Evolutionary conservation across 2,797 vertebrate genomes (phyloP), one percentile per base, ranked within the genome.

Genomic region (Columba guinea): DNA sequence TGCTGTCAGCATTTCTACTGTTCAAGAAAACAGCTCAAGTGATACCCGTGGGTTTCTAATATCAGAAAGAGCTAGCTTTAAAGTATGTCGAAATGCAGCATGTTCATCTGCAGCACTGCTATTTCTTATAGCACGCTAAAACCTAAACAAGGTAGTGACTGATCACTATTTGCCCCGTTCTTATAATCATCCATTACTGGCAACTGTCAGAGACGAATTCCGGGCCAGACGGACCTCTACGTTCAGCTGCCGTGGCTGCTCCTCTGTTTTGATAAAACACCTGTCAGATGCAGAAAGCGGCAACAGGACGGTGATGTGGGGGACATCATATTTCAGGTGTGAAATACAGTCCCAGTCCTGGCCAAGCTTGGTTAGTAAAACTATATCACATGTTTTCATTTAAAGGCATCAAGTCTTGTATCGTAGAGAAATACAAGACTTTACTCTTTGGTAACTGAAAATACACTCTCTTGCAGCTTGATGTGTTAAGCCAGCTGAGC

Each of bases 161-260:
- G 89, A 92, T 91, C 83, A 73, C 23, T 73, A 44, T 83, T 77
- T 71, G 73, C 52, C 73, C 73, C 4, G 3, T 34, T 86, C 39
- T 69, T 88, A 62, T 76, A 93, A 90, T 88, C 90, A 86, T 90
- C 77, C 80, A 79, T 94, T 92, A 76, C 48, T 65, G 69, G 69
- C 79, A 92, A 87, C 53, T 82, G 82, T 83, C 84, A 96, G 79
- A 87, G 75, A 90, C 52, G 69, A 91, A 88, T 84, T 84, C 67
- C 34, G 73, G 48, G 62, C 64, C 74, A 90, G 76, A 51, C 0
- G 23, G 79, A 86, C 83, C 41, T 83, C 82, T n/a, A 8, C 0
- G 8, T 41, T 69, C 59, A 89, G 74, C 32, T 0, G 4, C 3
- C 70, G 44, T 2, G 46, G 63, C 39, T 82, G 58, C 48, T 58